Evolutionary conservation across 2,888 invertebrate genomes (phyloP).

Genomic region (Hypercompe scribonia): DNA sequence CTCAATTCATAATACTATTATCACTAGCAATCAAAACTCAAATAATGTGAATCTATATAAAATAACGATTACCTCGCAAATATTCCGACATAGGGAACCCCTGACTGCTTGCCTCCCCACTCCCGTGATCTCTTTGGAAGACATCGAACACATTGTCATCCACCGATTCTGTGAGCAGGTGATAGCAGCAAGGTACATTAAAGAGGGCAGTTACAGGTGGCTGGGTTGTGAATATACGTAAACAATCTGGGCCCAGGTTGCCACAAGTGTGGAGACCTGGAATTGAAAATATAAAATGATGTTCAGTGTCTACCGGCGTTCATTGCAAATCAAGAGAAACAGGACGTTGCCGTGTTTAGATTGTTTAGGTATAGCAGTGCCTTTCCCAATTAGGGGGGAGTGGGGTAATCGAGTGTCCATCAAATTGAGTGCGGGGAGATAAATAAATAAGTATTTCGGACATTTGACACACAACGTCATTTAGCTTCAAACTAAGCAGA

Average conservation of each 20-base stretch:
- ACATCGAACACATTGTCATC: slow-evolving; percentile 73
- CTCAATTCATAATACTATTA: no score
- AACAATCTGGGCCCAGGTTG: slow-evolving; percentile 90
- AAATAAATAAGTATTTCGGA: no score
- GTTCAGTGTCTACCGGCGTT: no score
- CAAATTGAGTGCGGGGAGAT: no score
- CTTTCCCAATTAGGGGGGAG: no score
- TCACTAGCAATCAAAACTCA: no score
- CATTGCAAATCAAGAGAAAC: no score
- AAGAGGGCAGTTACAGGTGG: slow-evolving; percentile 87
- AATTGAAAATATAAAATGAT: background rate
- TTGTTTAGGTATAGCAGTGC: no score
- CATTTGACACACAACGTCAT: no score
- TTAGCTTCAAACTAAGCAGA: no score
- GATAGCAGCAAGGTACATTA: slow-evolving; percentile 96
- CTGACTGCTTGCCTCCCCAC: slow-evolving; percentile 51
- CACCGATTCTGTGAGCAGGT: slow-evolving; percentile 88
- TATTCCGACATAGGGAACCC: slow-evolving; percentile 91
- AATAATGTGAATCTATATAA: slow-evolving; percentile 11
- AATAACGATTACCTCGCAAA: slow-evolving; percentile 73
- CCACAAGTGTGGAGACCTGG: slow-evolving; percentile 96
- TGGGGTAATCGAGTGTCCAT: no score
- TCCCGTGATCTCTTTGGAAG: slow-evolving; percentile 64
- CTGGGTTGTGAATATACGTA: slow-evolving; percentile 89
- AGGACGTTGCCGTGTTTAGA: no score